Base-by-base conservation (phyloP, 2,797 vertebrate species). In the Poecilia gillii region DNA sequence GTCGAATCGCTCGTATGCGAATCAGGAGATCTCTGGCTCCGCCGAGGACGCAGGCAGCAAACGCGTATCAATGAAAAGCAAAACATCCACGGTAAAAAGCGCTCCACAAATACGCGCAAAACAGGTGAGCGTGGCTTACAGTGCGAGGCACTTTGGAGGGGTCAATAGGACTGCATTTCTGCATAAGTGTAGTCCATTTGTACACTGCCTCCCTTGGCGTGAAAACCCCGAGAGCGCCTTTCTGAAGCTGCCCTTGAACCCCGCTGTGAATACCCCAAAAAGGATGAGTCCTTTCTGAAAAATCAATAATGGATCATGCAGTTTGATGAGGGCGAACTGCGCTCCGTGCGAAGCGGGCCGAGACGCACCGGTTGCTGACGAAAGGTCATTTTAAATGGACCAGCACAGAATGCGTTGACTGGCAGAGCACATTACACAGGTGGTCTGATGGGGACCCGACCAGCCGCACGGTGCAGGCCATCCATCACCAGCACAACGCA, bases 311-410 rank as follows among this genome's bases (percentile, higher is more conserved):
- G 77, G 14, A 68, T 78, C 33, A 20, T 53, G 1, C 11, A 47
- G 73, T 39, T 9, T 4, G 49, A 77, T 33, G 43, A 47, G 49
- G 74, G 76, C 33, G 28, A 1, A n/a, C 45, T 53, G 71, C 20
- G n/a, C 59, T 74, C 53, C 36, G 31, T 49, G 57, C 79, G 72
- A 80, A 76, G 66, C 46, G 43, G 72, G 31, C 16, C 36, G 76
- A 78, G 36, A 72, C 6, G 9, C 41, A 45, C 49, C 68, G 28
- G 70, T 68, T 7, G 51, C 64, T 81, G 77, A 76, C 57, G 78
- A 28, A 1, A 77, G 85, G 53, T 87, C 82, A 80, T 41, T 64
- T 33, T 73, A 82, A 88, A 89, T 68, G 79, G 79, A 79, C 43
- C 25, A 12, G 73, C 6, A 25, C 23, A 6, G 53, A 47, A 66